Base-by-base conservation (phyloP, 2,113 vertebrate species). In the Burhinus bistriatus region DNA sequence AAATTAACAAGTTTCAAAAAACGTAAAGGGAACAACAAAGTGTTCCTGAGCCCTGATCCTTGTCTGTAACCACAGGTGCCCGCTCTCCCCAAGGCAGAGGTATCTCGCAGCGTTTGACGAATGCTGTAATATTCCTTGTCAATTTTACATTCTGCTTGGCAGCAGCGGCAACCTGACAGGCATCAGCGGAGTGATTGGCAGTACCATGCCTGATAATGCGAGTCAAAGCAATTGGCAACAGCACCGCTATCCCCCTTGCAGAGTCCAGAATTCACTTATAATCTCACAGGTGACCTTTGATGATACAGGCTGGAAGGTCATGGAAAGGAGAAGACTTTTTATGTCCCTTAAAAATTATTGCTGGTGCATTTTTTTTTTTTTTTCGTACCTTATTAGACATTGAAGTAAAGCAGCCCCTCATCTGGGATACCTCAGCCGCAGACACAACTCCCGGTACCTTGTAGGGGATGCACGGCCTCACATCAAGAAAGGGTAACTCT, bases 101-200 rank as follows among this genome's bases (percentile, higher is more conserved):
- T 97, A 94, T 83, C 96, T 98, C 95, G 40, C 76, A 93, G 96
- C 38, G 80, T 84, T 91, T 96, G 91, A 94, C 61, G 87, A 90
- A 94, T 45, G 0, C 75, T 45, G 91, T 76, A 94, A 91, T 90
- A 94, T 90, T 97, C 85, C 96, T 95, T 98, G 97, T 97, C 97
- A 97, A 96, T 97, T 97, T 97, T 97, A 97, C 83, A 96, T 97
- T 95, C 93, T 93, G 94, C 87, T 93, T 91, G 97, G 95, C 95
- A 98, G 93, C 92, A 97, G 42, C 32, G 30, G 87, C 95, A 95
- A 94, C 94, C 91, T 95, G 86, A 97, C 96, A 97, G 96, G 97
- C 94, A 97, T 97, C 95, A 93, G 91, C 93, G 94, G 85, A 94
- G 86, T 97, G 98, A 97, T 96, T 97, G 93, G 93, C 95, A 97